A percentile compares a stretch with the other conserved stretches of the same genome.
These are phyloP conservation scores for Campodea augens DNA, from an alignment of 1,140 invertebrate genomes.

Conservation along the genomic window DNA sequence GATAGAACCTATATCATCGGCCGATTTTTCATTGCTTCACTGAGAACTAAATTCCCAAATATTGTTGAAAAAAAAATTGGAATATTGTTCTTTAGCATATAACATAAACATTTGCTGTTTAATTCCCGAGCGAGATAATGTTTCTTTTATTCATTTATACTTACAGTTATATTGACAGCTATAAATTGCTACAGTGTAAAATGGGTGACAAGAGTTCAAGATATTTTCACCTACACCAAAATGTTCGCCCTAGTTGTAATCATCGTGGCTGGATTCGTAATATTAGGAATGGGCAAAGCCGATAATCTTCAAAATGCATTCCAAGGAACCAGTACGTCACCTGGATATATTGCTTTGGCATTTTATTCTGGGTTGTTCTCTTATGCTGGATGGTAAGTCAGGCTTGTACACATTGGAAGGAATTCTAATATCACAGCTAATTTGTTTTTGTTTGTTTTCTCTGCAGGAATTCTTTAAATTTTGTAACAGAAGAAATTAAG, in stretches of 20 bases:
- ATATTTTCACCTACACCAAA: slow-evolving; percentile 84
- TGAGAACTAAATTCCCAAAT: too few relatives aligned
- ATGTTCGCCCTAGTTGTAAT: slow-evolving; percentile 75
- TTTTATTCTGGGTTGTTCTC: slow-evolving; percentile 50
- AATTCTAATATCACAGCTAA: too few relatives aligned
- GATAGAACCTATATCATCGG: too few relatives aligned
- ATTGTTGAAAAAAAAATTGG: too few relatives aligned
- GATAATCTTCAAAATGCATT: slow-evolving; percentile 34
- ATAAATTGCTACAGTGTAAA: slow-evolving; percentile 94
- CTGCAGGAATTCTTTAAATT: slow-evolving; percentile 80
- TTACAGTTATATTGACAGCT: slow-evolving; percentile 71
- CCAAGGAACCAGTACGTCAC: slow-evolving; percentile 28
- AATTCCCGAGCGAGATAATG: too few relatives aligned
- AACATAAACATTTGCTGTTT: too few relatives aligned
- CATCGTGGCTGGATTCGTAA: slow-evolving; percentile 55
- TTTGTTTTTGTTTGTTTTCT: too few relatives aligned
- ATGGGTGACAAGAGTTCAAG: slow-evolving; percentile 80
- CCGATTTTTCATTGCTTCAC: too few relatives aligned
- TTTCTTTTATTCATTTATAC: too few relatives aligned
- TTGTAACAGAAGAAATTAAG: slow-evolving; percentile 89
- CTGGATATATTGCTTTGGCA: slow-evolving; percentile 32
- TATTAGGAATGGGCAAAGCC: slow-evolving; percentile 27
- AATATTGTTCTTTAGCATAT: too few relatives aligned
- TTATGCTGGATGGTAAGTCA: slow-evolving; percentile 37
- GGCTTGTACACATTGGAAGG: too few relatives aligned